Conservation (phyloP, 2,888 invertebrate genomes). For the Hyposoter dolosus region DNA sequence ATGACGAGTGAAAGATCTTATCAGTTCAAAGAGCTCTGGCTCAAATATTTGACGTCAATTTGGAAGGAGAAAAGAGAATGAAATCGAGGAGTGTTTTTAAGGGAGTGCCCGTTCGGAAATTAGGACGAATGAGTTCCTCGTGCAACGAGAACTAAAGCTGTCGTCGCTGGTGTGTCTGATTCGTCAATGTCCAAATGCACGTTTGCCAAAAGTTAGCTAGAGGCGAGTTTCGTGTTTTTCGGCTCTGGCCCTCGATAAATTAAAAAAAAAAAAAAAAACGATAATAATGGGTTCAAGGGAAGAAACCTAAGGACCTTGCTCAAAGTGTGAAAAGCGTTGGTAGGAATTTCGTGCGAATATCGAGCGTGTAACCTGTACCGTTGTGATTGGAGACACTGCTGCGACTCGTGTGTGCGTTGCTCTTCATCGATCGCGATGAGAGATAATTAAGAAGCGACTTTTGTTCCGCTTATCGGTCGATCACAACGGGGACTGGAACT, state of each 20-base stretch:
- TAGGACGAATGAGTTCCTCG: neutral
- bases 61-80: slow-evolving; percentile 2
- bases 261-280: neutral
- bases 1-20: slow-evolving; percentile 31
- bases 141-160: neutral
- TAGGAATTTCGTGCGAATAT: neutral
- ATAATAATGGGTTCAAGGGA: slow-evolving; percentile 36
- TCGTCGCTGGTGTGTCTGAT: neutral
- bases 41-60: slow-evolving; percentile 29
- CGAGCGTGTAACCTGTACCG: slow-evolving; percentile 41
- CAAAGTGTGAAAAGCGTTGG: neutral
- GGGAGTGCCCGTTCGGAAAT: neutral
- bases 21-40: slow-evolving; percentile 42
- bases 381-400: slow-evolving; percentile 62
- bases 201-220: slow-evolving; percentile 20
- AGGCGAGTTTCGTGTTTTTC: slow-evolving; percentile 15
- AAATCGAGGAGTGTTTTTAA: slow-evolving; percentile 20
- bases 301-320: neutral
- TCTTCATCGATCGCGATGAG: slow-evolving; percentile 59
- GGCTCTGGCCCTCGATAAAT: neutral
- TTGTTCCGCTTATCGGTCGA: slow-evolving; percentile 21
- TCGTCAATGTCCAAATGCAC: neutral
- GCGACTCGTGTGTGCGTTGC: slow-evolving; percentile 57
- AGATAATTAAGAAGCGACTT: neutral
- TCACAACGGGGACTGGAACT: slow-evolving; percentile 12